phyloP scores from a whole-genome alignment of 2,113 vertebrate genomes.

The Lethenteron camtschaticum region DNA sequence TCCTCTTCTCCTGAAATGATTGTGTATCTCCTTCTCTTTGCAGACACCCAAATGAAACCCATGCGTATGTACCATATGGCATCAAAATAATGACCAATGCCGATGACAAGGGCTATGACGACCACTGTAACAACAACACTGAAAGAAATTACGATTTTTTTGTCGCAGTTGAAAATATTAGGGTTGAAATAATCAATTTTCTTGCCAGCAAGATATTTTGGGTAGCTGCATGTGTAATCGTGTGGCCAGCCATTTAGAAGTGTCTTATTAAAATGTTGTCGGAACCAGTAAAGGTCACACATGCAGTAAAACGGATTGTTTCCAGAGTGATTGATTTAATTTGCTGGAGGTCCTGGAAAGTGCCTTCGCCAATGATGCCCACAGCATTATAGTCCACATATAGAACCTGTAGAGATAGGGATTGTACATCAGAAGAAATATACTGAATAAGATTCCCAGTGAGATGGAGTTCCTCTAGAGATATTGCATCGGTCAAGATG shows the following conservation, averaged over 20 bases:
- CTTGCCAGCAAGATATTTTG: not conserved
- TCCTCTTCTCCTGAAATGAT: slow-evolving; percentile 12
- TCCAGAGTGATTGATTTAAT: no score
- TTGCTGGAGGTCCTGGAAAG: no score
- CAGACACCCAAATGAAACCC: slow-evolving; percentile 24
- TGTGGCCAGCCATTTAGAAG: slow-evolving; percentile 3
- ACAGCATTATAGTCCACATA: no score
- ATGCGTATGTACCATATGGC: slow-evolving; percentile 23
- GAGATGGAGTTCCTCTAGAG: no score
- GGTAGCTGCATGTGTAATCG: slow-evolving; percentile 4
- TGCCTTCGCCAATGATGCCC: no score
- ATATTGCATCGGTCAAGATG: no score
- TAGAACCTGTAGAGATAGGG: no score
- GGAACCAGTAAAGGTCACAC: slow-evolving; percentile 8
- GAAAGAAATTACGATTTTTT: slow-evolving; percentile 15
- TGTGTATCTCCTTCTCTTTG: slow-evolving; percentile 17
- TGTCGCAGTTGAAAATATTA: slow-evolving; percentile 6
- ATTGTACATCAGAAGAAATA: no score
- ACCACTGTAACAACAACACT: slow-evolving; percentile 11
- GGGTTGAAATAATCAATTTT: slow-evolving; percentile 6
- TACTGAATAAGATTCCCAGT: no score
- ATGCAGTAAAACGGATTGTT: not conserved
- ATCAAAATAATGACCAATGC: slow-evolving; percentile 18
- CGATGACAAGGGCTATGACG: slow-evolving; percentile 7
- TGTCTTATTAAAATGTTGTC: not conserved